Evolutionary conservation across 1,140 invertebrate species (phyloP).

Genomic region (Drosophila murphyi): DNA sequence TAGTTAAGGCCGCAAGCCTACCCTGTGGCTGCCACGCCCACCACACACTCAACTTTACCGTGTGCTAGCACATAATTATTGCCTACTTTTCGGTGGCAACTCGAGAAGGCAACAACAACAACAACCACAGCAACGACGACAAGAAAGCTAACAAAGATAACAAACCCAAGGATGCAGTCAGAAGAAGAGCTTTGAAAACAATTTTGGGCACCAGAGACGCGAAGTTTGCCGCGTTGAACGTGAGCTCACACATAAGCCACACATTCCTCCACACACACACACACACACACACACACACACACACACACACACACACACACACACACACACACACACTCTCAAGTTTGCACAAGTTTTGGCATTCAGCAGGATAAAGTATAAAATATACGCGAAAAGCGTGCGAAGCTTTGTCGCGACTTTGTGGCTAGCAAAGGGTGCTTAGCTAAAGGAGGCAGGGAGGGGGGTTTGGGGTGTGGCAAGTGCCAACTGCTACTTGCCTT

Average conservation of each 20-base stretch:
- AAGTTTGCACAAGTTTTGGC: conserved; percentile 34
- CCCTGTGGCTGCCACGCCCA: conserved; percentile 18
- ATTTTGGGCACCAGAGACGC: conserved; percentile 48
- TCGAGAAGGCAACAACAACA: conserved; percentile 12
- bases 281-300: conserved; percentile 3
- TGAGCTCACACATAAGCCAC: conserved; percentile 6
- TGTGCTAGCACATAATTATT: conserved; percentile 68
- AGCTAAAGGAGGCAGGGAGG: neutral
- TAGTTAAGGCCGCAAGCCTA: conserved; percentile 7
- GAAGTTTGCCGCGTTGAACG: conserved; percentile 41
- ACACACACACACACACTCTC: no score
- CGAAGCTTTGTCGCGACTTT: conserved; percentile 18
- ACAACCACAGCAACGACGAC: neutral
- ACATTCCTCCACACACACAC: neutral
- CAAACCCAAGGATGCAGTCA: conserved; percentile 24
- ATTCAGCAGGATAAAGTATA: conserved; percentile 41
- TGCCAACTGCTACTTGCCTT: conserved; percentile 25
- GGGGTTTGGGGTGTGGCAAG: conserved; percentile 4
- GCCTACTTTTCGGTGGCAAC: conserved; percentile 51
- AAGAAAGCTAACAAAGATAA: neutral
- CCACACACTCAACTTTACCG: conserved; percentile 2
- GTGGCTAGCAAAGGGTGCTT: conserved; percentile 5
- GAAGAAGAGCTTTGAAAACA: conserved; percentile 55
- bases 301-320: conserved; percentile 10
- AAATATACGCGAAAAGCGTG: conserved; percentile 53